Percentiles rank a stretch among this genome's conserved stretches.
Conservation (phyloP, 2,888 invertebrate genomes). For the Lobophora halterata region DNA sequence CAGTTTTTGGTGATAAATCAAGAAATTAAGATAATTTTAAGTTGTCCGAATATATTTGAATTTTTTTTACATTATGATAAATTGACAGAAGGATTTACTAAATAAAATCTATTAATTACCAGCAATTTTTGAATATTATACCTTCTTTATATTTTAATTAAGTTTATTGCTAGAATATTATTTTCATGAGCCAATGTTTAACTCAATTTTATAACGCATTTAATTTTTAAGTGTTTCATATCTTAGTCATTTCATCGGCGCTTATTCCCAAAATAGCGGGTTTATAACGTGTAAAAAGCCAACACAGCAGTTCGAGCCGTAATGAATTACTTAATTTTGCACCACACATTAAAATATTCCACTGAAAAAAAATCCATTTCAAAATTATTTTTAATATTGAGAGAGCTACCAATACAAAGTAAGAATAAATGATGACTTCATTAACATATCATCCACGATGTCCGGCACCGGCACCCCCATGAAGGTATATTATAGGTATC, state of each 20-base stretch:
- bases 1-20: too few species aligned
- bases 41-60: too few species aligned
- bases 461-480: slow-evolving; percentile 24
- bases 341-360: slow-evolving; percentile 33
- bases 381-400: slow-evolving; percentile 32
- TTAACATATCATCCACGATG: slow-evolving; percentile 34
- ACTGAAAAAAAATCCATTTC: slow-evolving; percentile 26
- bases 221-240: slow-evolving; percentile 46
- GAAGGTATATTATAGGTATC: too few species aligned
- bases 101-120: too few species aligned
- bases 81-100: too few species aligned
- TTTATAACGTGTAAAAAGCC: slow-evolving; percentile 45
- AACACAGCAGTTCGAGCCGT: slow-evolving; percentile 35
- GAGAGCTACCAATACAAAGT: slow-evolving; percentile 14
- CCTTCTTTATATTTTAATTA: background rate
- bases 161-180: background rate
- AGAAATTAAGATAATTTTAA: too few species aligned
- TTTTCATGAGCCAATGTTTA: background rate
- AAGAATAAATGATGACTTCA: slow-evolving; percentile 33
- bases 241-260: slow-evolving; percentile 55
- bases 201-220: slow-evolving; percentile 10
- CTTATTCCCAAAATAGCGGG: slow-evolving; percentile 50
- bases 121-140: too few species aligned
- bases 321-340: slow-evolving; percentile 39
- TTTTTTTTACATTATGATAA: too few species aligned